These are phyloP conservation scores for Meriones psammophilus DNA, from an alignment of 2,797 vertebrate species.

Conservation along the genomic window DNA sequence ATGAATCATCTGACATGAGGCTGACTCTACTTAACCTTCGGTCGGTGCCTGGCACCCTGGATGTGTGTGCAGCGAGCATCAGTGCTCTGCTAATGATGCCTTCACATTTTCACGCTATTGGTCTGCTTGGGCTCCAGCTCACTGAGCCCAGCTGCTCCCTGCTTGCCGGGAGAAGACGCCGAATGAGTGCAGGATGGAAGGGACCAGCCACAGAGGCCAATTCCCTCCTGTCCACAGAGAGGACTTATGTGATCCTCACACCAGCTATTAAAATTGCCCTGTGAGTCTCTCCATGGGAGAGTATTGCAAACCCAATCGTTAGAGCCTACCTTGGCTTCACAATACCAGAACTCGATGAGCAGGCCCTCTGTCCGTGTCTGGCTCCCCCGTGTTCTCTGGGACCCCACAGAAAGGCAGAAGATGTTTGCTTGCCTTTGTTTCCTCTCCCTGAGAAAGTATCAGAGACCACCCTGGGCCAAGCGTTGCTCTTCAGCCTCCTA, in stretches of 20 bases:
- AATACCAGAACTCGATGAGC: background rate
- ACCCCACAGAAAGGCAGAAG: background rate
- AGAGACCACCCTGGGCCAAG: background rate
- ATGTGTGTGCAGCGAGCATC: background rate
- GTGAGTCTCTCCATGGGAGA: background rate
- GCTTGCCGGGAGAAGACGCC: constrained; percentile 26
- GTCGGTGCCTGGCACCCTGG: background rate
- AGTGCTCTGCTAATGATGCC: background rate
- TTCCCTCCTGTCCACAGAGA: constrained; percentile 3
- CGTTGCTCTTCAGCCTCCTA: background rate
- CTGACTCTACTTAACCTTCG: constrained; percentile 58
- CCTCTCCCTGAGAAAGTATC: background rate
- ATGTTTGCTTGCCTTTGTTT: constrained; percentile 15
- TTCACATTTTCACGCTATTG: background rate
- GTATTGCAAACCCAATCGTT: background rate
- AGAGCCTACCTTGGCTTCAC: background rate
- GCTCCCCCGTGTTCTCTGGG: background rate
- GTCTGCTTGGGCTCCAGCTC: constrained; percentile 73
- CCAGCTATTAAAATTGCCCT: background rate
- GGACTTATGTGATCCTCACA: background rate
- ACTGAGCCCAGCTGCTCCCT: constrained; percentile 78
- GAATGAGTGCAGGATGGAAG: constrained; percentile 60
- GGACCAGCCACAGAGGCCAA: background rate
- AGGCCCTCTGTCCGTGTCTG: background rate
- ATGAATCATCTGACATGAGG: constrained; percentile 33